Percentiles rank a stretch among this genome's conserved stretches.
phyloP scores from a whole-genome alignment of 2,113 vertebrate genomes.

The Petrocephalus zakoni region DNA sequence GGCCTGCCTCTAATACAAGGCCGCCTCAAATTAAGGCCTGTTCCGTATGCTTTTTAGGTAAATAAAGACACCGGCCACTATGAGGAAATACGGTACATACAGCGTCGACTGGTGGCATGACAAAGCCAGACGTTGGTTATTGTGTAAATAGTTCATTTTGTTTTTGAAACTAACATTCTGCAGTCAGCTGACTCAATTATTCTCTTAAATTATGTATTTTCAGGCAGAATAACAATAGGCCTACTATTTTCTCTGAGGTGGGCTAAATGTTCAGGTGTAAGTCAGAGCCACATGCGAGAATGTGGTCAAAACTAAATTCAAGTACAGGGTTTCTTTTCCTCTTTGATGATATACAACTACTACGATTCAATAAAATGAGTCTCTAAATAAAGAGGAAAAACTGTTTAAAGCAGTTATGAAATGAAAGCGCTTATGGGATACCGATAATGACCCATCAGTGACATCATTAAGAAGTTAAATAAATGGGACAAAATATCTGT shows the following conservation, averaged over 20 bases:
- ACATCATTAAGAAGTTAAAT: background rate
- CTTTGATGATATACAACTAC: background rate
- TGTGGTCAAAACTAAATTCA: background rate
- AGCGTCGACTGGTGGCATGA: background rate
- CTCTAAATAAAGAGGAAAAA: background rate
- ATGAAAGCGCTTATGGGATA: background rate
- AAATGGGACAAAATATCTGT: background rate
- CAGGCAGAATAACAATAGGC: background rate
- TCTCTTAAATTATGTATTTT: background rate
- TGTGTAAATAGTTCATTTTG: background rate
- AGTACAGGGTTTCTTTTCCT: background rate
- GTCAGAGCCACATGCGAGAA: background rate
- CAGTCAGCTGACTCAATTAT: background rate
- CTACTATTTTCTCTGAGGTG: background rate
- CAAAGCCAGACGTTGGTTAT: background rate
- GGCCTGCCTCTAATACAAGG: background rate
- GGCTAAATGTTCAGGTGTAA: background rate
- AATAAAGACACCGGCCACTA: background rate
- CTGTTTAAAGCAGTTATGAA: background rate
- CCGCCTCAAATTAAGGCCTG: background rate
- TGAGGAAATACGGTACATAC: background rate
- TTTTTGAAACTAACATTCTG: background rate
- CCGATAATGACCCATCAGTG: background rate
- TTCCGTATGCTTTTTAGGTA: background rate
- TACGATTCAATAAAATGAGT: background rate